Conservation (phyloP, 2,797 vertebrate species). For the Petrocephalus sullivani region DNA sequence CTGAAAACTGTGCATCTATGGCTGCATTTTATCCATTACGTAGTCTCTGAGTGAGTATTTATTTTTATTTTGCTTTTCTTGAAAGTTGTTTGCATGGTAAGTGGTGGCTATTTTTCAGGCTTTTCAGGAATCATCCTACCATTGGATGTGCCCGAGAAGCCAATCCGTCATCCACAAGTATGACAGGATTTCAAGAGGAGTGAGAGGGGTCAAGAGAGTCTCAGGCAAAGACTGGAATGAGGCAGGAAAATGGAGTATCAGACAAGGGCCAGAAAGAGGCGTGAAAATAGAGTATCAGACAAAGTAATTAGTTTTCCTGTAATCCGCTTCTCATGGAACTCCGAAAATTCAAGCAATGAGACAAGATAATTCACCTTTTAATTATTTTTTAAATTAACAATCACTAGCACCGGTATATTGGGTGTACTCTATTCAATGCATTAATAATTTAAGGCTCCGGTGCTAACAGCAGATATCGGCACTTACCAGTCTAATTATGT, state of each 20-base stretch:
- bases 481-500: not conserved
- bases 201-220: not conserved
- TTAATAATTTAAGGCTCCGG: constrained; percentile 3
- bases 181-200: not conserved
- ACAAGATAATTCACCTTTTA: constrained; percentile 4
- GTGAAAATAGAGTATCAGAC: not conserved
- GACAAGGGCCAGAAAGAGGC: not conserved
- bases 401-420: not conserved
- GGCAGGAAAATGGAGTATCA: not conserved
- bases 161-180: not conserved
- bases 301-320: not conserved
- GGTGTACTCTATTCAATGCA: constrained; percentile 4
- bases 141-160: not conserved
- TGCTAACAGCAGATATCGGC: not conserved
- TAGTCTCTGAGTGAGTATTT: not conserved
- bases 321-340: not conserved
- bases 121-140: not conserved
- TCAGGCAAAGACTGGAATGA: not conserved
- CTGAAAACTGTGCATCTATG: not conserved
- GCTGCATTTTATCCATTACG: not conserved
- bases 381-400: not conserved
- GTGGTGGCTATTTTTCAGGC: not conserved
- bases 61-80: not conserved
- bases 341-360: not conserved
- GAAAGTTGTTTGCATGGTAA: not conserved